These are phyloP conservation scores for Nesoenas mayeri DNA, from an alignment of 2,113 vertebrate genomes.

Conservation along the genomic window DNA sequence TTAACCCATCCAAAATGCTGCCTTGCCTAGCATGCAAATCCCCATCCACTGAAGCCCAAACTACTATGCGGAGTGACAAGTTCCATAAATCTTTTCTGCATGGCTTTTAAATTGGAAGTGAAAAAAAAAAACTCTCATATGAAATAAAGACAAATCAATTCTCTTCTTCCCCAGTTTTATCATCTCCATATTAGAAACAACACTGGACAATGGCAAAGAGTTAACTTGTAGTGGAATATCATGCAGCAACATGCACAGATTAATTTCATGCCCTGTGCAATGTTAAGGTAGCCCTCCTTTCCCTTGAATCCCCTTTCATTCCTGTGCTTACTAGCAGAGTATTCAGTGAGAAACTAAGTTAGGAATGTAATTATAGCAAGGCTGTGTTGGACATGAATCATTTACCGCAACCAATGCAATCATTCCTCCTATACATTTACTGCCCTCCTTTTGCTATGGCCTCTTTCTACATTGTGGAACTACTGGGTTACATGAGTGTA, in stretches of 20 bases:
- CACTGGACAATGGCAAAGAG: accelerated
- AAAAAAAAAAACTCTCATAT: neutral
- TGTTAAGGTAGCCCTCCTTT: neutral
- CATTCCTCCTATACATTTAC: neutral
- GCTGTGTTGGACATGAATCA: neutral
- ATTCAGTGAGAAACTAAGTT: neutral
- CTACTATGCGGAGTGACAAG: neutral
- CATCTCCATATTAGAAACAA: neutral
- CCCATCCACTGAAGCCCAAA: neutral
- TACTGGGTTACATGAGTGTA: accelerated
- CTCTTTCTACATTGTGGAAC: neutral
- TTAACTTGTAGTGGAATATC: neutral
- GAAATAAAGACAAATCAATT: neutral
- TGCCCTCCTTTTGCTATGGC: neutral
- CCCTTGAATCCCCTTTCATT: neutral
- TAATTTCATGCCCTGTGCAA: neutral
- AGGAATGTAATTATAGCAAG: neutral
- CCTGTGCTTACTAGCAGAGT: neutral
- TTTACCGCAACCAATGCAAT: neutral
- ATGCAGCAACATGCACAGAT: neutral
- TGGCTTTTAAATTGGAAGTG: neutral
- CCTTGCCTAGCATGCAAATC: neutral
- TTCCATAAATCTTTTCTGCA: neutral
- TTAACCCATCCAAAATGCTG: neutral
- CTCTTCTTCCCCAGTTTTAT: neutral